Base-by-base conservation (phyloP, 2,888 invertebrate species). In the Drepana falcataria region DNA sequence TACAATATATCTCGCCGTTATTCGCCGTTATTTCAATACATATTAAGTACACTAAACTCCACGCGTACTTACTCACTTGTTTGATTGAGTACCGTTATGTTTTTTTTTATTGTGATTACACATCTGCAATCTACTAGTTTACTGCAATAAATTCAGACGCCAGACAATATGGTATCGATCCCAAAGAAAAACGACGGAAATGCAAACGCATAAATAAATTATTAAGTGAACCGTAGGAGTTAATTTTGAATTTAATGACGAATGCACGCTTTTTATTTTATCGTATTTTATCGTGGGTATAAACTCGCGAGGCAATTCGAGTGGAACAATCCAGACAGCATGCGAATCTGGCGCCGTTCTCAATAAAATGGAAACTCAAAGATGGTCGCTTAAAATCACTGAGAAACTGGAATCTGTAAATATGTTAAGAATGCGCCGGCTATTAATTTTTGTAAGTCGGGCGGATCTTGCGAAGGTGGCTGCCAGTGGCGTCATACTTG, bases 401-500 rank as follows among this genome's bases (percentile, higher is more conserved):
- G 59, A 75, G 40, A 71, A 83, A 84, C 79, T 72, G 76, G 79
- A 81, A 79, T 79, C 65, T 68, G 71, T 71, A 79, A 77, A 76
- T 81, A 85, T 80, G 80, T 64, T 65, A 55, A 83, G 85, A 82
- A 86, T 87, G 81, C 76, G 68, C 76, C 67, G 67, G 81, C 79
- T 77, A 85, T 88, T 82, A 85, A 84, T 83, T 82, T 49, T 77
- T 71, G 74, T 73, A 72, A 77, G 69, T 66, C 72, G 71, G 72
- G 75, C 73, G 75, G 75, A 68, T 77, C 75, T 76, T 68, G 70
- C 65, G 66, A 61, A 62, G 73, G 70, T 66, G 68, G 62, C 68
- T 68, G 55, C 53, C 59, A 55, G 56, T 56, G 78, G 79, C 79
- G 78, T 69, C 77, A 68, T 58, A 66, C 73, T 73, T 74, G 77